These are phyloP conservation scores for Monochamus saltuarius DNA, from an alignment of 1,140 invertebrate species.

Conservation along the genomic window DNA sequence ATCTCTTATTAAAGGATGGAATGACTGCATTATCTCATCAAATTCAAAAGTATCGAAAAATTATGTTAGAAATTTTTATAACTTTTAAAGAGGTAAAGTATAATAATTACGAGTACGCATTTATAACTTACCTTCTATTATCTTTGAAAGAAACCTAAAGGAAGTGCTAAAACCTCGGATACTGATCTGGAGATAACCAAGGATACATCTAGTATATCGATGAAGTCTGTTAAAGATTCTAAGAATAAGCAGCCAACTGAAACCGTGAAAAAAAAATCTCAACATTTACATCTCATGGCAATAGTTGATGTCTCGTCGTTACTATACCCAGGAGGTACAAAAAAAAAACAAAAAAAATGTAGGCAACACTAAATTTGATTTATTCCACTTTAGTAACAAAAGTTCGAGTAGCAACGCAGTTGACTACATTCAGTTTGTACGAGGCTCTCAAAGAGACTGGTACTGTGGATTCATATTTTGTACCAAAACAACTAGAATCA, in stretches of 20 bases:
- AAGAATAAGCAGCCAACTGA: background rate
- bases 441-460: slow-evolving; percentile 36
- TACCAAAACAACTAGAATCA: slow-evolving; percentile 28
- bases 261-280: background rate
- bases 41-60: slow-evolving; percentile 27
- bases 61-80: slow-evolving; percentile 38
- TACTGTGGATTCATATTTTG: slow-evolving; percentile 37
- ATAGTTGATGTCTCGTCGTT: slow-evolving; percentile 34
- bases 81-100: slow-evolving; percentile 21
- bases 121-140: slow-evolving; percentile 7
- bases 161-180: too few relatives aligned
- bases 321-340: slow-evolving; percentile 39
- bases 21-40: slow-evolving; percentile 28
- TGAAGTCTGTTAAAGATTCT: background rate
- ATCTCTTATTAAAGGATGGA: slow-evolving; percentile 28
- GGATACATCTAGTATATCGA: too few relatives aligned
- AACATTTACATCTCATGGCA: slow-evolving; percentile 42
- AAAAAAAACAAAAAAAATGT: too few relatives aligned
- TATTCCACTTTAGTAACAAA: slow-evolving; percentile 31
- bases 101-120: background rate
- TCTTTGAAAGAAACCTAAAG: too few relatives aligned
- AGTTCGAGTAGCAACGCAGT: slow-evolving; percentile 33
- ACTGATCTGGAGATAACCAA: too few relatives aligned
- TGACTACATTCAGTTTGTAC: slow-evolving; percentile 38
- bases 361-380: background rate